Evolutionary conservation across 1,140 invertebrate species (phyloP).

Genomic region (Saccostrea cuccullata): DNA sequence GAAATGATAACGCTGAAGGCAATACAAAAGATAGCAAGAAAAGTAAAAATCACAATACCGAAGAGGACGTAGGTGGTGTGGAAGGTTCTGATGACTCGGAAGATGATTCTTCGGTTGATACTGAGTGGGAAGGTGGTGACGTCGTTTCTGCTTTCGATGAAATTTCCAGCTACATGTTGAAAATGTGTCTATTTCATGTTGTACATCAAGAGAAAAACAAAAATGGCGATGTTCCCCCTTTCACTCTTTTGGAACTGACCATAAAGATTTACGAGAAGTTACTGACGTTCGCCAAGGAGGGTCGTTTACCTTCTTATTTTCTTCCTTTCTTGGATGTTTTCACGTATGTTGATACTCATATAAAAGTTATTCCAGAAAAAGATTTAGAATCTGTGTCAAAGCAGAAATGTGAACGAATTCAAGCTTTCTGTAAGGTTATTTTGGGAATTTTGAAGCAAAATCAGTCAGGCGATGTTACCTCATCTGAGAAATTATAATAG

Average conservation of each 20-base stretch:
- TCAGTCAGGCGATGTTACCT: not conserved
- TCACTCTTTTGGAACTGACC: not conserved
- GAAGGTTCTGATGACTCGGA: not conserved
- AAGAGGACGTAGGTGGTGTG: not conserved
- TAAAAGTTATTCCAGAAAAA: not conserved
- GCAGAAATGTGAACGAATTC: not conserved
- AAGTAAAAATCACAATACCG: not conserved
- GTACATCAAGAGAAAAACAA: not conserved
- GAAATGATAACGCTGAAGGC: no score
- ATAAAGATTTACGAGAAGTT: conserved; percentile 5
- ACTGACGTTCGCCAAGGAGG: not conserved
- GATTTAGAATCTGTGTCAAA: not conserved
- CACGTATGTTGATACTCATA: not conserved
- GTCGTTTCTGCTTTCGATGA: not conserved
- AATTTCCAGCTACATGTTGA: conserved; percentile 36
- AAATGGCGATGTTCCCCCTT: not conserved
- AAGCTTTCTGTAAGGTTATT: not conserved
- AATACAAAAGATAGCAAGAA: not conserved
- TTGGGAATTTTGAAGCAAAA: not conserved
- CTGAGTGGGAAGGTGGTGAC: not conserved
- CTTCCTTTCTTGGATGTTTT: conserved; percentile 5
- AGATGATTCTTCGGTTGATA: not conserved
- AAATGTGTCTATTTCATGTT: conserved; percentile 30
- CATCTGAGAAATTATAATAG: no score
- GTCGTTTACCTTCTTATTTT: conserved; percentile 15